phyloP scores from a whole-genome alignment of 2,113 vertebrate genomes.

The Amazona vittata region DNA sequence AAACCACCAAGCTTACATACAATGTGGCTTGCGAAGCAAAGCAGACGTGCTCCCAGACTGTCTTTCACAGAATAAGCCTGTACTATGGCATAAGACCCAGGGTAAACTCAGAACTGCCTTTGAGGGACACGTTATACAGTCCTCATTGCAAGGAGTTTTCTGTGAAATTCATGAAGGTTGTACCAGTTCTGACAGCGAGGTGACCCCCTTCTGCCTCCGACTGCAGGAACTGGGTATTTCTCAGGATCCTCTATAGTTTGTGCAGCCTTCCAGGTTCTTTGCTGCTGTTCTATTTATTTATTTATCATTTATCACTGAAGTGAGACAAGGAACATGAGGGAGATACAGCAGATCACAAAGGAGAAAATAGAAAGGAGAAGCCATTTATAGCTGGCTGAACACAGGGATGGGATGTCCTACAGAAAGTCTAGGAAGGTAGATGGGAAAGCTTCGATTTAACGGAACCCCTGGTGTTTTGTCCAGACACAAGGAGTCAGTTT shows the following conservation, averaged over 20 bases:
- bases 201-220: not conserved
- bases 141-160: not conserved
- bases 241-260: not conserved
- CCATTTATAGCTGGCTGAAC: not conserved
- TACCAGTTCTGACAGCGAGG: not conserved
- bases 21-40: not conserved
- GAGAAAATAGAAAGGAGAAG: not conserved
- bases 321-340: not conserved
- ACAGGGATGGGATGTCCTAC: not conserved
- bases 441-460: not conserved
- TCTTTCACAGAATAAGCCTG: not conserved
- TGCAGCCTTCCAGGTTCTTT: not conserved
- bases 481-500: not conserved
- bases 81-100: not conserved
- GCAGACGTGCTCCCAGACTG: not conserved
- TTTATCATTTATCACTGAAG: not conserved
- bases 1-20: not conserved
- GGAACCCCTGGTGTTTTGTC: not conserved
- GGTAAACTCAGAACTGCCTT: not conserved
- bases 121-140: not conserved
- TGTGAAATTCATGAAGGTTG: not conserved
- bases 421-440: not conserved
- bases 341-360: not conserved
- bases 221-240: not conserved
- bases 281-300: not conserved